Conservation (phyloP, 2,888 invertebrate species). For the Epirrita christyi region DNA sequence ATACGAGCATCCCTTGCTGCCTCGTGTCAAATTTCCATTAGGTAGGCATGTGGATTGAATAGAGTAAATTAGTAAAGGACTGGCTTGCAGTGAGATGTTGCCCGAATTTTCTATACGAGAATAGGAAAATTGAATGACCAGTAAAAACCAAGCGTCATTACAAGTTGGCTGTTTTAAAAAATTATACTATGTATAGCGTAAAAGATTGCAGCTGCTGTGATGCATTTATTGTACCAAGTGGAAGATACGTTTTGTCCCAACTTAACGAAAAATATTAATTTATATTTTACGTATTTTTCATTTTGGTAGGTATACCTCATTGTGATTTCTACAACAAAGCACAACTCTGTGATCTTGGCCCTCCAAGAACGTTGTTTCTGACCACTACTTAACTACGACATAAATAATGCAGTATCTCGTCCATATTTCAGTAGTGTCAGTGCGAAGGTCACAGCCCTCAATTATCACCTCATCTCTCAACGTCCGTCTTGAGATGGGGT, state of each 20-base stretch:
- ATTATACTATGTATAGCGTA: no score
- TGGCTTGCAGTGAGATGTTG: neutral
- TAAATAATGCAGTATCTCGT: conserved; percentile 23
- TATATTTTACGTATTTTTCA: no score
- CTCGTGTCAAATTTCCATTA: conserved; percentile 49
- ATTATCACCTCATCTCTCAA: conserved; percentile 55
- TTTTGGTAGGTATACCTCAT: no score
- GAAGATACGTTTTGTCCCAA: no score
- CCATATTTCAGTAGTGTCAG: conserved; percentile 34
- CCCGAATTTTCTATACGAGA: neutral
- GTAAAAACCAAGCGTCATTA: no score
- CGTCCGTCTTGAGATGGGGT: conserved; percentile 42
- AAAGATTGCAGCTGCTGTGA: no score
- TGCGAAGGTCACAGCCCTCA: conserved; percentile 41
- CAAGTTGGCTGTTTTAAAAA: no score
- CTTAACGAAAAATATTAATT: no score
- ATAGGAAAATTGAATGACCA: conserved; percentile 2
- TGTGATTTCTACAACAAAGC: no score
- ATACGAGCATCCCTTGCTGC: conserved; percentile 46
- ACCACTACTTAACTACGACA: conserved; percentile 8
- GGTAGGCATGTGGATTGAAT: conserved; percentile 45
- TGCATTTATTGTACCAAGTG: no score
- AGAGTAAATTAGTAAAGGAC: conserved; percentile 19
- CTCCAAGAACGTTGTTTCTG: no score
- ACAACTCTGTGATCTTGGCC: no score